phyloP scores from a whole-genome alignment of 2,888 invertebrate genomes.

The Tupiocoris notatus region DNA sequence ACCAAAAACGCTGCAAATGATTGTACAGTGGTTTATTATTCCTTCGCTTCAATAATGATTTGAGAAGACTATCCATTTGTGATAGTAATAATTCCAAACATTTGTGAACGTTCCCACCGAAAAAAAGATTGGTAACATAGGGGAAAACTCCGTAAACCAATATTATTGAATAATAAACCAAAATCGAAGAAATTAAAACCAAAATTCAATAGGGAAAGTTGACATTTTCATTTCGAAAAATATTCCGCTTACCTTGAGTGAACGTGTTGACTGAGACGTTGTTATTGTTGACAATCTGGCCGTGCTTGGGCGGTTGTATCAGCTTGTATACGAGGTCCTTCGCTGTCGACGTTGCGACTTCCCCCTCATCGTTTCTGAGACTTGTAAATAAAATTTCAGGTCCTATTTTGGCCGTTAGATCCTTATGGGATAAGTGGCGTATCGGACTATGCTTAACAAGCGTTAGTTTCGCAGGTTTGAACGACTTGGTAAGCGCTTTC shows the following conservation, averaged over 20 bases:
- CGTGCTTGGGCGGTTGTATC: constrained; percentile 32
- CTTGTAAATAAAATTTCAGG: background rate
- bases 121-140: no score
- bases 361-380: constrained; percentile 19
- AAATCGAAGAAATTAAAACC: no score
- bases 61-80: no score
- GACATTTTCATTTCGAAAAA: no score
- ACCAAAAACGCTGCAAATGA: no score
- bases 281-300: constrained; percentile 31
- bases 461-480: constrained; percentile 1
- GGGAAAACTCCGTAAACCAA: no score
- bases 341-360: background rate
- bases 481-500: constrained; percentile 1
- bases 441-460: constrained; percentile 11
- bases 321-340: constrained; percentile 15
- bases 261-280: constrained; percentile 36
- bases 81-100: no score
- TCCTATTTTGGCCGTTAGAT: background rate
- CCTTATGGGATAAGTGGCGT: background rate
- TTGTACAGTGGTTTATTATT: no score
- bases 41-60: no score
- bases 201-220: no score
- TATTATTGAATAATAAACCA: no score
- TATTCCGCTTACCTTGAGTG: constrained; percentile 40
- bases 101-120: no score